A percentile compares a stretch with the other conserved stretches of the same genome.
These are phyloP conservation scores for Amniataba percoides DNA, from an alignment of 2,797 vertebrate genomes.

Conservation along the genomic window DNA sequence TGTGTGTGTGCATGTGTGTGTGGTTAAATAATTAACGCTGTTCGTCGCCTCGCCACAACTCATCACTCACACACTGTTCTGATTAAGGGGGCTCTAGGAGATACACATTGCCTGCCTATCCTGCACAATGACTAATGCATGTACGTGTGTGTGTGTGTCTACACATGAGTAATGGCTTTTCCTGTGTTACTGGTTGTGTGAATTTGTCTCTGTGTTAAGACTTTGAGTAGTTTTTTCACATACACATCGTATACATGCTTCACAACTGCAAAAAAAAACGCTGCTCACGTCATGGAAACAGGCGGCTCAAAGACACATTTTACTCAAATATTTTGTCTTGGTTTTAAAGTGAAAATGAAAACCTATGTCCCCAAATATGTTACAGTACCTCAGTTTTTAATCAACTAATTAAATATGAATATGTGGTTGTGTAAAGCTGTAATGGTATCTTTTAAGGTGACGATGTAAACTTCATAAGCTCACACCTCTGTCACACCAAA, in stretches of 20 bases:
- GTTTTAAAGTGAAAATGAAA: background rate
- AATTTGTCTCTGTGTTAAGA: slow-evolving; percentile 2
- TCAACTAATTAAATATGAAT: background rate
- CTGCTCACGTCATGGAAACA: background rate
- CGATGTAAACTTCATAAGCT: background rate
- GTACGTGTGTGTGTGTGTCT: slow-evolving; percentile 29
- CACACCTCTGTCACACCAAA: background rate
- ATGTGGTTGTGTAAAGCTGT: background rate
- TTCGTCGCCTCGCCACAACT: slow-evolving; percentile 67
- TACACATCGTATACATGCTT: background rate
- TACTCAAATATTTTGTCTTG: background rate
- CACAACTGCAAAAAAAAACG: too few relatives aligned
- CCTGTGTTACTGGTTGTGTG: slow-evolving; percentile 6
- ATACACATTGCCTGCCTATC: slow-evolving; percentile 43
- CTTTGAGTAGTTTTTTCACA: background rate
- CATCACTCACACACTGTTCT: slow-evolving; percentile 75
- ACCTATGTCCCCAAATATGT: background rate
- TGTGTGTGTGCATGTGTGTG: slow-evolving; percentile 16
- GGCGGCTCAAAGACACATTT: background rate
- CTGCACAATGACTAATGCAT: slow-evolving; percentile 49
- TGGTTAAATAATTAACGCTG: slow-evolving; percentile 80
- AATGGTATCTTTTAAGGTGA: background rate
- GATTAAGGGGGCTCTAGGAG: slow-evolving; percentile 74
- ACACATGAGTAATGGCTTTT: slow-evolving; percentile 27
- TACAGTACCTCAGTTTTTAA: background rate